Conservation (phyloP, 2,797 vertebrate species). For the Eospalax fontanierii region DNA sequence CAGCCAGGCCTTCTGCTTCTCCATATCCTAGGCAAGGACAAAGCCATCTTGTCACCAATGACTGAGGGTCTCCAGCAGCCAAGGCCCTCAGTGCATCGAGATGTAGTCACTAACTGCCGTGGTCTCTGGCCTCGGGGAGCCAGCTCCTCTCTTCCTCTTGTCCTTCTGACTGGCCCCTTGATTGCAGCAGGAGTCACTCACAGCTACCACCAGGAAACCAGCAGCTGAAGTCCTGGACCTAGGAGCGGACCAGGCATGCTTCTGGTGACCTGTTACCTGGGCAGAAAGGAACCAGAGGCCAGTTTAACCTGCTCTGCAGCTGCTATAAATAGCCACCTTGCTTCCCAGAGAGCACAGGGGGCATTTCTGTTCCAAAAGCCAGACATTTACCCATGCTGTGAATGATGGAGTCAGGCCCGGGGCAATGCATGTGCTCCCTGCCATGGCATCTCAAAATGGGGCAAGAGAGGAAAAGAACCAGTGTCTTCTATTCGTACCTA, state of each 20-base stretch:
- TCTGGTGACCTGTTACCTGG: constrained; percentile 25
- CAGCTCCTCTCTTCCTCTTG: not conserved
- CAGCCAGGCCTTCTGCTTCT: not conserved
- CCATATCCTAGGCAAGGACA: not conserved
- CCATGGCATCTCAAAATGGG: not conserved
- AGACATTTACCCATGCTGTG: constrained; percentile 24
- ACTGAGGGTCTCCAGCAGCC: not conserved
- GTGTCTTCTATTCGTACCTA: not conserved
- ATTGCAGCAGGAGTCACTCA: not conserved
- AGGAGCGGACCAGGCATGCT: not conserved
- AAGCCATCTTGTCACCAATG: accelerated
- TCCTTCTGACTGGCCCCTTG: not conserved
- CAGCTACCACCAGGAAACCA: not conserved
- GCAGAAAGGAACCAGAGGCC: constrained; percentile 37
- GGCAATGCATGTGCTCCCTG: not conserved
- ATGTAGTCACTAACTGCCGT: not conserved
- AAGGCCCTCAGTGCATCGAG: not conserved
- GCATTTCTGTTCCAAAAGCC: constrained; percentile 59
- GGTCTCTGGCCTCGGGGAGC: not conserved
- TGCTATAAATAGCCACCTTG: constrained; percentile 62
- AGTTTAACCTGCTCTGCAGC: constrained; percentile 49
- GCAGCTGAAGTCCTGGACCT: not conserved
- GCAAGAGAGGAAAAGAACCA: not conserved
- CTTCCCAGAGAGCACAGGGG: constrained; percentile 20
- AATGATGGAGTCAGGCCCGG: not conserved